Conservation (phyloP, 2,888 invertebrate genomes). For the Hirtodrosophila duncani region DNA sequence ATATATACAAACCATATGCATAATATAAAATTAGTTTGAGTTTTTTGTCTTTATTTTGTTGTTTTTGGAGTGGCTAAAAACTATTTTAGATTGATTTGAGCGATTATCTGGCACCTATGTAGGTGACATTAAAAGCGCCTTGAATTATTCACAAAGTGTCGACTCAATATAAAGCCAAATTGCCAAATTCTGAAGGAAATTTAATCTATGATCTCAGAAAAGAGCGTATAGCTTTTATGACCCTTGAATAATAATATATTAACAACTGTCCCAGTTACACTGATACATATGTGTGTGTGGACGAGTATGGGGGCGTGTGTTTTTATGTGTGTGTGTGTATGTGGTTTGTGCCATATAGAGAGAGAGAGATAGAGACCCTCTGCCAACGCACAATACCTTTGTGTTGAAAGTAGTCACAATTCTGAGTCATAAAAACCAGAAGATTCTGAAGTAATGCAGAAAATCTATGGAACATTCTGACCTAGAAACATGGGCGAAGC, state of each 20-base stretch:
- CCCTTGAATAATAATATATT: constrained; percentile 52
- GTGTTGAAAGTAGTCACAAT: background rate
- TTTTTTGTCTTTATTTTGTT: no score
- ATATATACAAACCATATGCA: no score
- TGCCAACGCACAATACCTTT: constrained; percentile 22
- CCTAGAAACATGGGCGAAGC: no score
- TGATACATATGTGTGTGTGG: constrained; percentile 24
- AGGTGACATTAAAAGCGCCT: no score
- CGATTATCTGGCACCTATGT: no score
- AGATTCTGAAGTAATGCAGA: background rate
- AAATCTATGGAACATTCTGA: no score
- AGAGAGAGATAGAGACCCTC: no score
- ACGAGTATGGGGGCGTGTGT: background rate
- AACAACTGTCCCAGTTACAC: constrained; percentile 61
- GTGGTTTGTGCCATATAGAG: constrained; percentile 27
- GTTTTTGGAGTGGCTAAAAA: no score
- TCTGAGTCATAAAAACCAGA: constrained; percentile 14
- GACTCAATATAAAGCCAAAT: background rate
- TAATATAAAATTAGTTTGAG: no score
- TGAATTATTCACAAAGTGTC: background rate
- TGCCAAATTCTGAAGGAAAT: background rate
- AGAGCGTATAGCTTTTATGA: constrained; percentile 42
- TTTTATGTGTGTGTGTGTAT: constrained; percentile 24
- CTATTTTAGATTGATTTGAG: no score
- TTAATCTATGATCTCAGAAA: constrained; percentile 23